These are phyloP conservation scores for Seriola quinqueradiata DNA, from an alignment of 2,113 vertebrate genomes.

Conservation along the genomic window DNA sequence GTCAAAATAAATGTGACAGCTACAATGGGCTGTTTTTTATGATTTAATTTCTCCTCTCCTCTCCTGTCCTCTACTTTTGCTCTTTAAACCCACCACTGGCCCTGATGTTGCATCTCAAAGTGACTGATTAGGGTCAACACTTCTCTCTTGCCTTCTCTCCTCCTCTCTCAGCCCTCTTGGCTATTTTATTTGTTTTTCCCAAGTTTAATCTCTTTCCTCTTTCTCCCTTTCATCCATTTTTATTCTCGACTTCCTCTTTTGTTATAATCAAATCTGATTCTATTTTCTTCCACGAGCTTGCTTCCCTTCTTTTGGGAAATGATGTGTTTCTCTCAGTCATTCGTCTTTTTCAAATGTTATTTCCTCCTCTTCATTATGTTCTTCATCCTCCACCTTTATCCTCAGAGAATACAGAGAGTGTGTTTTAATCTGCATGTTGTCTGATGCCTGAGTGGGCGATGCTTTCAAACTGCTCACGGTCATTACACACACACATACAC, in stretches of 20 bases:
- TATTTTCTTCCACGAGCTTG: neutral
- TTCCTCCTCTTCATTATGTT: constrained; percentile 44
- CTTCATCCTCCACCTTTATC: constrained; percentile 60
- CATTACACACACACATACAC: constrained; percentile 45
- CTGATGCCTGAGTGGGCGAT: constrained; percentile 74
- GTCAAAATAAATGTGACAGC: constrained; percentile 1
- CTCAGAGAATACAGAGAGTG: constrained; percentile 40
- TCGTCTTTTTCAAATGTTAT: constrained; percentile 15
- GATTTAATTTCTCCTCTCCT: neutral
- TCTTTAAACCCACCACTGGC: constrained; percentile 35
- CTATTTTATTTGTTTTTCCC: constrained; percentile 4
- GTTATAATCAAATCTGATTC: neutral
- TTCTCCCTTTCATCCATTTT: neutral
- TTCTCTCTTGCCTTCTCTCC: neutral
- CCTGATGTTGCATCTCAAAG: constrained; percentile 52
- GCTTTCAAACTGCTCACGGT: constrained; percentile 66
- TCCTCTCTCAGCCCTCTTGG: neutral
- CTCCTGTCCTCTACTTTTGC: neutral
- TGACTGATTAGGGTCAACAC: constrained; percentile 60
- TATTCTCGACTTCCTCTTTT: constrained; percentile 6
- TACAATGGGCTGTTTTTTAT: neutral
- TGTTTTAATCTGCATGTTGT: constrained; percentile 72
- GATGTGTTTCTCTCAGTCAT: neutral
- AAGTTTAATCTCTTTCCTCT: neutral
- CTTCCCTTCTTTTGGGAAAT: neutral